Base-by-base conservation (phyloP, 2,113 vertebrate genomes). In the Callocephalon fimbriatum region DNA sequence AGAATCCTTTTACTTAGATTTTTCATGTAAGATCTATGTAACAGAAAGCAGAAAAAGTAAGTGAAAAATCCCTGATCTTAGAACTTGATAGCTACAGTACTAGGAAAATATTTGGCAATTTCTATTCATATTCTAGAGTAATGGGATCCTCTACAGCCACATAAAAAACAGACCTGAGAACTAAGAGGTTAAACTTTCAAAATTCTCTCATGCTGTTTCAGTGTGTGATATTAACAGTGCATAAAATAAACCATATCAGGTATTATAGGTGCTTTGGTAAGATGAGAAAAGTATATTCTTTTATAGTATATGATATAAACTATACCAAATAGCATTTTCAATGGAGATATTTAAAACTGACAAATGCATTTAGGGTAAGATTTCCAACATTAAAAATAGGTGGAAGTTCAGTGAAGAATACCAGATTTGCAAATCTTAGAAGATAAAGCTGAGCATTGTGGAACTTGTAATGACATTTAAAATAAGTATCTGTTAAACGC, bases 221-320 rank as follows among this genome's bases (percentile, higher is more conserved):
- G 22, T 40, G 8, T 72, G 21, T 75, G 25, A 29, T 81, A 75
- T 53, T 78, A 86, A 50, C n/a, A 38, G 17, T 2, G 3, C 12
- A 31, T 71, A 53, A 87, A 58, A 78, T 15, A 35, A 54, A 54
- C 35, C 8, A 13, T 73, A 48, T 8, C 10, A 51, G 9, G 1
- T 62, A 74, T 10, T 70, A 22, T 7, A 44, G 4, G 2, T 35
- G 15, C 58, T 90, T 51, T 62, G 29, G 6, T 53, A 56, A 80
- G 48, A 15, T 15, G 98, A 97, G 95, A 98, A 84, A 91, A 22
- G 86, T 98, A 1, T 98, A 98, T 74, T 98, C 98, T n/a, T n/a
- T n/a, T 56, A 56, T 21, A 98, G 96, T 9, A 98, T 98, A 8
- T 13, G 42, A 66, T 12, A 32, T 23, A 91, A 89, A 93, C 93